Evolutionary conservation across 2,113 vertebrate genomes (phyloP).

Genomic region (Polypterus senegalus): DNA sequence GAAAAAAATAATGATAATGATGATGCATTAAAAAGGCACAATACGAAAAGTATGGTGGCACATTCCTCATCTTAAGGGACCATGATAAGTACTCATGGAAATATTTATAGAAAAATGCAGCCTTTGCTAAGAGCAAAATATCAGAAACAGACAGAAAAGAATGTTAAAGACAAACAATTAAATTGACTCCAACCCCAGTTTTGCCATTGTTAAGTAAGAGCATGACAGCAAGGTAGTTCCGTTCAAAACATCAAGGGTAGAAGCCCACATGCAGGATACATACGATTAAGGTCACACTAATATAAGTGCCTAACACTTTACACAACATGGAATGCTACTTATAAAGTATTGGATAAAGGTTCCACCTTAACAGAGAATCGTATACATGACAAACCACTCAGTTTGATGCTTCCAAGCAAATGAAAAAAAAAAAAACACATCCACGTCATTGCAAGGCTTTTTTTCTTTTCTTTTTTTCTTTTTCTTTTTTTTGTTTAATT

Average conservation of each 20-base stretch:
- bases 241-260: conserved; percentile 56
- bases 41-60: background rate
- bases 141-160: too few species aligned
- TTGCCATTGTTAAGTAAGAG: conserved; percentile 41
- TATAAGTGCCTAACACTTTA: conserved; percentile 50
- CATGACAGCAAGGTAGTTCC: conserved; percentile 60
- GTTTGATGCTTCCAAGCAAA: conserved; percentile 61
- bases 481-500: conserved; percentile 21
- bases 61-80: conserved; percentile 7
- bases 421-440: conserved; percentile 65
- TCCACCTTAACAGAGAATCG: conserved; percentile 51
- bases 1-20: background rate
- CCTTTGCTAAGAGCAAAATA: background rate
- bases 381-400: conserved; percentile 51
- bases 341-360: conserved; percentile 47
- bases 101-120: conserved; percentile 15
- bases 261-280: conserved; percentile 57
- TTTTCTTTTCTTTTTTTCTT: conserved; percentile 19
- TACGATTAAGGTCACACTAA: conserved; percentile 32
- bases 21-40: conserved; percentile 5
- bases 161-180: conserved; percentile 21
- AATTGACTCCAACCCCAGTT: conserved; percentile 21
- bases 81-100: conserved; percentile 1
- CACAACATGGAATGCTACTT: conserved; percentile 38
- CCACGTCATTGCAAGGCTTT: conserved; percentile 67